Evolutionary conservation across 2,888 invertebrate species (phyloP).

Genomic region (Drosophila kanekoi): DNA sequence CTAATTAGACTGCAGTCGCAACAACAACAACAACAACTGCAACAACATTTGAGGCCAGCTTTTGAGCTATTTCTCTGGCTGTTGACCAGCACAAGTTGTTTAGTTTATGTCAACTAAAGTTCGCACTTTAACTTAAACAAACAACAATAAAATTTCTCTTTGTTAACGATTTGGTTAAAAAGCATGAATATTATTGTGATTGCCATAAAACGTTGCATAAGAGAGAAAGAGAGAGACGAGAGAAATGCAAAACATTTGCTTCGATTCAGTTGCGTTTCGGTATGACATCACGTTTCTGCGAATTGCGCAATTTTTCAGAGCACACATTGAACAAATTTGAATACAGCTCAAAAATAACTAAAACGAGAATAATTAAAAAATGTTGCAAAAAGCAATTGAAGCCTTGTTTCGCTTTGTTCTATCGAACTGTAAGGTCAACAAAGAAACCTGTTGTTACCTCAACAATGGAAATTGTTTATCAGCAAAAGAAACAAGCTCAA

Average conservation of each 20-base stretch:
- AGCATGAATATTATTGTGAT: constrained; percentile 12
- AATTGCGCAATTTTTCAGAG: constrained; percentile 36
- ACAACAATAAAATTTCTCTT: constrained; percentile 34
- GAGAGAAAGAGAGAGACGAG: background rate
- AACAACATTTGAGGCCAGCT: constrained; percentile 27
- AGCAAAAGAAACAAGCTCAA: too few relatives aligned
- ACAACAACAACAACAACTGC: constrained; percentile 16
- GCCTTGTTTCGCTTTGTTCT: background rate
- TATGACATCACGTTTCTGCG: constrained; percentile 50
- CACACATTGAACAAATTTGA: constrained; percentile 13
- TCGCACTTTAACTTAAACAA: constrained; percentile 37
- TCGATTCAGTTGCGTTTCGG: constrained; percentile 30
- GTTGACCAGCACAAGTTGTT: constrained; percentile 22
- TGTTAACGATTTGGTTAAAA: constrained; percentile 3
- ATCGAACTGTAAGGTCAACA: background rate
- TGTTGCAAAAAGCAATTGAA: too few relatives aligned
- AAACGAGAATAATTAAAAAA: too few relatives aligned
- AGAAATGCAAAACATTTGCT: constrained; percentile 1
- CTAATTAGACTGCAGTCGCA: constrained; percentile 56
- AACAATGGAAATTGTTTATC: constrained; percentile 35
- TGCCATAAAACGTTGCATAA: constrained; percentile 34
- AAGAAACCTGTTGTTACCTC: constrained; percentile 32
- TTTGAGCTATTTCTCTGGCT: constrained; percentile 32
- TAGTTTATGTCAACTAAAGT: constrained; percentile 23
- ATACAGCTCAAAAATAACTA: background rate